phyloP scores from a whole-genome alignment of 2,113 vertebrate genomes.

The Psittacara wagleri region DNA sequence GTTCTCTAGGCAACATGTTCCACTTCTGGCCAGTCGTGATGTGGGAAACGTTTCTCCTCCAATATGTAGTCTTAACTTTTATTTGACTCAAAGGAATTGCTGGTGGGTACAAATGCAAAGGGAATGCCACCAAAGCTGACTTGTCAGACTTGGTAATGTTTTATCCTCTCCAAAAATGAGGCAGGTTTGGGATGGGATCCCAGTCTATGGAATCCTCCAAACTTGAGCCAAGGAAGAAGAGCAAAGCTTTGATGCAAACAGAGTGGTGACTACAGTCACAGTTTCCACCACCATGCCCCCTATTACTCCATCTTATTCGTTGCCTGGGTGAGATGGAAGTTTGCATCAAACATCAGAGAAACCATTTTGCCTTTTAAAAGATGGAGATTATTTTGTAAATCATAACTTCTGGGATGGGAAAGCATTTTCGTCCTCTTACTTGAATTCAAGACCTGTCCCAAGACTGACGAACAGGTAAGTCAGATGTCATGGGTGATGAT shows the following conservation, averaged over 20 bases:
- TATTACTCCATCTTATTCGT: background rate
- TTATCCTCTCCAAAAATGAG: background rate
- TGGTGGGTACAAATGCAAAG: background rate
- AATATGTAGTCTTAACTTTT: background rate
- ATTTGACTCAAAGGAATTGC: background rate
- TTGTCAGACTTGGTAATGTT: background rate
- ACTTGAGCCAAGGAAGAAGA: background rate
- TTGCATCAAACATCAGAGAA: background rate
- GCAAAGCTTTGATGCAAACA: background rate
- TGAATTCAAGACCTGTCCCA: background rate
- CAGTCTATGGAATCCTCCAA: background rate
- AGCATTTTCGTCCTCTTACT: background rate
- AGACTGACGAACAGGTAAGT: background rate
- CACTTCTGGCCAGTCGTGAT: background rate
- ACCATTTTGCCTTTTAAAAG: background rate
- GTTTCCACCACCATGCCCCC: rapidly evolving
- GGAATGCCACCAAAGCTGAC: background rate
- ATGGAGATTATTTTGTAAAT: background rate
- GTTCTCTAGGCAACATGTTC: background rate
- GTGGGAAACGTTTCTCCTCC: background rate
- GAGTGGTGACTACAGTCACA: background rate
- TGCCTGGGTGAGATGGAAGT: rapidly evolving
- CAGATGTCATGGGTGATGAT: background rate
- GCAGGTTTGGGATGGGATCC: background rate
- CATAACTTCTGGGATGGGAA: background rate